A percentile compares a stretch with the other conserved stretches of the same genome.
phyloP scores from a whole-genome alignment of 2,113 vertebrate genomes.

The Indri indri region DNA sequence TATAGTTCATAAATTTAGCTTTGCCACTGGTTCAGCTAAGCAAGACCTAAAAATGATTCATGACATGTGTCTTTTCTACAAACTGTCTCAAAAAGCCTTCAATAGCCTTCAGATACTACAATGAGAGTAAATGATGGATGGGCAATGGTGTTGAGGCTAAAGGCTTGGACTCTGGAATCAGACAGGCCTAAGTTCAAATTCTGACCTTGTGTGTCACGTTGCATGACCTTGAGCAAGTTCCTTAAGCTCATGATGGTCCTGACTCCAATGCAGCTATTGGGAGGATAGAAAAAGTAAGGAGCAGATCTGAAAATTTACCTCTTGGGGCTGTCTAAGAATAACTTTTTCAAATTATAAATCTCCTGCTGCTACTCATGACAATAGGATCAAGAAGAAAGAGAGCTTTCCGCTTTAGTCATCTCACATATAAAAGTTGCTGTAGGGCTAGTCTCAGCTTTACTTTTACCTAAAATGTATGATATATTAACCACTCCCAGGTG shows the following conservation, averaged over 20 bases:
- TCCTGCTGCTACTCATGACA: background rate
- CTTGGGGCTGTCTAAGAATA: background rate
- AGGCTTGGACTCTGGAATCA: background rate
- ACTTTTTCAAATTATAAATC: background rate
- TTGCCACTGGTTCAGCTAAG: background rate
- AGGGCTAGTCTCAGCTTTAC: background rate
- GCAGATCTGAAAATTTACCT: background rate
- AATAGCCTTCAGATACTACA: background rate
- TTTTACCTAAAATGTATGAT: background rate
- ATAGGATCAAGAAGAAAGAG: background rate
- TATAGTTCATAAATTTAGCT: background rate
- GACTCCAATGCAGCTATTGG: background rate
- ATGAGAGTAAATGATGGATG: background rate
- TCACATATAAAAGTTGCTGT: background rate
- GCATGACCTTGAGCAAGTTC: background rate
- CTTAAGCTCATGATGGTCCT: background rate
- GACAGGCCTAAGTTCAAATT: background rate
- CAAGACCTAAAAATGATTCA: background rate
- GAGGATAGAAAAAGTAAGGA: background rate
- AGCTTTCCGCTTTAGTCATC: background rate
- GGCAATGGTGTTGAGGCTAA: background rate
- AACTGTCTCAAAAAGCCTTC: background rate
- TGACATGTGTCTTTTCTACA: background rate
- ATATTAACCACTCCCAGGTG: background rate
- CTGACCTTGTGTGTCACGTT: background rate